Evolutionary conservation across 2,888 invertebrate genomes (phyloP).

Genomic region (Tortrix viridana): DNA sequence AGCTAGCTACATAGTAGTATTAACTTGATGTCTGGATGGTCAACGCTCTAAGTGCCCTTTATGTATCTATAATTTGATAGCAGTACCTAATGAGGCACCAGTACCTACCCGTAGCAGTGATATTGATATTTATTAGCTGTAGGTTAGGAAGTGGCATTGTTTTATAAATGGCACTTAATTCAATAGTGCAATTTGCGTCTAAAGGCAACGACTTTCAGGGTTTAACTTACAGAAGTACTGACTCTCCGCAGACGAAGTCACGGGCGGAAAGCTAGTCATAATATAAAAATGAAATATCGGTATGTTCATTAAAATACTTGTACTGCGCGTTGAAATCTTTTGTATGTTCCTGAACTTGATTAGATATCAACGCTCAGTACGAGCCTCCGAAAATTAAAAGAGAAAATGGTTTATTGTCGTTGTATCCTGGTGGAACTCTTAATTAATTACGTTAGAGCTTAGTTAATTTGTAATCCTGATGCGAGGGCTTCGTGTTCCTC

Average conservation of each 20-base stretch:
- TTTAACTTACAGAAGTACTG: too few species aligned
- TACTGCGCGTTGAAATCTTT: constrained; percentile 54
- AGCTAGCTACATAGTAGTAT: too few species aligned
- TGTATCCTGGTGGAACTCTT: background rate
- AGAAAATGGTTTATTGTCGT: background rate
- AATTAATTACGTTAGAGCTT: background rate
- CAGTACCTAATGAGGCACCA: background rate
- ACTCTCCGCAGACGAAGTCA: too few species aligned
- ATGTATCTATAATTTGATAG: background rate
- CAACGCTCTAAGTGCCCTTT: background rate
- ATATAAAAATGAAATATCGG: background rate
- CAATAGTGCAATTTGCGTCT: too few species aligned
- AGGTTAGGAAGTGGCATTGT: too few species aligned
- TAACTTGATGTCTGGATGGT: background rate
- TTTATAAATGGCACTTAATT: too few species aligned
- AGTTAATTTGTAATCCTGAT: constrained; percentile 5
- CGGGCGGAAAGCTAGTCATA: too few species aligned
- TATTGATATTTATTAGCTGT: background rate
- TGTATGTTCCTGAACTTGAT: constrained; percentile 37
- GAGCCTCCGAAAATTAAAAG: constrained; percentile 5
- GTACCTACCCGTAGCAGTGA: too few species aligned
- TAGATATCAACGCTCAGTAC: constrained; percentile 12
- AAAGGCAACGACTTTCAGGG: too few species aligned
- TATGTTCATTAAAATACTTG: constrained; percentile 11
- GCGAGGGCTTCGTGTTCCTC: background rate